Conservation (phyloP, 2,797 vertebrate genomes). For the Poliocrania exsul region DNA sequence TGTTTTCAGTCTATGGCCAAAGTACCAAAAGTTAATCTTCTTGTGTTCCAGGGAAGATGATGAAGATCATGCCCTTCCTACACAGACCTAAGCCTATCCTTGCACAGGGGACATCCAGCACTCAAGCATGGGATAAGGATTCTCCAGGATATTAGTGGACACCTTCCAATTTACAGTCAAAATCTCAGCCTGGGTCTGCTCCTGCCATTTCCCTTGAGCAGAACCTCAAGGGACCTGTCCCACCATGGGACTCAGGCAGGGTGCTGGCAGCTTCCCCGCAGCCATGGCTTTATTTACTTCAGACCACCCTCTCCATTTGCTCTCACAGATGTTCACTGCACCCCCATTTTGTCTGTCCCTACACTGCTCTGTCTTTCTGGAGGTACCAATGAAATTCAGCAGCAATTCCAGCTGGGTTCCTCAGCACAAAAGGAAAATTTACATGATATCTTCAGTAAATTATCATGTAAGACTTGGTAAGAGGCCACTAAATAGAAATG, state of each 20-base stretch:
- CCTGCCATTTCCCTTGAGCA: background rate
- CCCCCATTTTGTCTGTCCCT: background rate
- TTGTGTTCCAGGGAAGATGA: background rate
- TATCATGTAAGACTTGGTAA: background rate
- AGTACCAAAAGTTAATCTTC: background rate
- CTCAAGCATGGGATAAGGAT: background rate
- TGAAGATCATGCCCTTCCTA: background rate
- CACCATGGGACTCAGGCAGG: background rate
- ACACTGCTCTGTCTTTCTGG: background rate
- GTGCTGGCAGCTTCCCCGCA: background rate
- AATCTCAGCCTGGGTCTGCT: background rate
- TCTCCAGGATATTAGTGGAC: background rate
- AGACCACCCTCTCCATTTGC: background rate
- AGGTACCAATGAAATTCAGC: background rate
- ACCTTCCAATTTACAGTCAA: background rate
- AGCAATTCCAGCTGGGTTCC: background rate
- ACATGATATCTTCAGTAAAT: background rate
- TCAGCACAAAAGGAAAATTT: background rate
- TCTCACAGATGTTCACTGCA: accelerated
- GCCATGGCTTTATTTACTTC: background rate
- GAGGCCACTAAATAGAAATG: background rate
- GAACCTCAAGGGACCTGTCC: background rate
- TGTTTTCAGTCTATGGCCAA: background rate
- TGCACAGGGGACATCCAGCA: background rate
- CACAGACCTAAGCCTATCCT: background rate